phyloP scores from a whole-genome alignment of 53 echinoderm and acorn worm genomes.

The Pentamera pediparva region DNA sequence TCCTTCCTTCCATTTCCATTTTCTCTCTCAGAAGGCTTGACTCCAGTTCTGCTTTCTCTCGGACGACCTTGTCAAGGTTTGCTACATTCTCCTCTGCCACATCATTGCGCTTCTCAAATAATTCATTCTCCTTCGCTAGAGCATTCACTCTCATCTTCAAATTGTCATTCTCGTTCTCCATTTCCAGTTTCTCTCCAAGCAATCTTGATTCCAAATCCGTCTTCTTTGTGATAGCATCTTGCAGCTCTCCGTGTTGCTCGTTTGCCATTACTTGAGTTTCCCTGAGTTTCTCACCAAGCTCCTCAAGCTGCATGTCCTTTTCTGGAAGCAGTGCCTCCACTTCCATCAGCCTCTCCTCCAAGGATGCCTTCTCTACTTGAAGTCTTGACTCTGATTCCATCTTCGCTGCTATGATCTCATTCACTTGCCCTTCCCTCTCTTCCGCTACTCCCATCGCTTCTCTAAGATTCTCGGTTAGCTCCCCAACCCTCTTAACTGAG shows the following conservation, averaged over 20 bases:
- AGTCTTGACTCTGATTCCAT: background rate
- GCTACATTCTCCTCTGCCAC: too few relatives aligned
- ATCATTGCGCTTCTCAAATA: too few relatives aligned
- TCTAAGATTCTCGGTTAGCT: slow-evolving; percentile 2
- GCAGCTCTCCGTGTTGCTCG: background rate
- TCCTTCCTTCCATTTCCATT: too few relatives aligned
- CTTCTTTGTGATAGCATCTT: background rate
- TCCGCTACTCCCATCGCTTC: slow-evolving; percentile 1
- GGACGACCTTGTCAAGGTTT: too few relatives aligned
- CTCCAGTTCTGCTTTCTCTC: too few relatives aligned
- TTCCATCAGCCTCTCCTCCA: background rate
- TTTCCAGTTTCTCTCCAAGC: background rate
- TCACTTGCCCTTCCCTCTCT: background rate
- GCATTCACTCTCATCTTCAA: background rate
- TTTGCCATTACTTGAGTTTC: slow-evolving; percentile 2
- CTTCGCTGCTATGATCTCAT: background rate
- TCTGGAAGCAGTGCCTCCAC: too few relatives aligned
- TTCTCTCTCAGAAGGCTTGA: too few relatives aligned
- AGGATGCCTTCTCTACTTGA: background rate
- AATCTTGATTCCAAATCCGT: background rate
- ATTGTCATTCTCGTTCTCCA: background rate
- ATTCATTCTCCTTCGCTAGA: background rate
- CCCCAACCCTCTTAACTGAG: background rate
- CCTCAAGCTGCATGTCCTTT: too few relatives aligned
- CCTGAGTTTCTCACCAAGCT: slow-evolving; percentile 1